Conservation (phyloP, 1,140 invertebrate genomes). For the Venturia canescens region DNA sequence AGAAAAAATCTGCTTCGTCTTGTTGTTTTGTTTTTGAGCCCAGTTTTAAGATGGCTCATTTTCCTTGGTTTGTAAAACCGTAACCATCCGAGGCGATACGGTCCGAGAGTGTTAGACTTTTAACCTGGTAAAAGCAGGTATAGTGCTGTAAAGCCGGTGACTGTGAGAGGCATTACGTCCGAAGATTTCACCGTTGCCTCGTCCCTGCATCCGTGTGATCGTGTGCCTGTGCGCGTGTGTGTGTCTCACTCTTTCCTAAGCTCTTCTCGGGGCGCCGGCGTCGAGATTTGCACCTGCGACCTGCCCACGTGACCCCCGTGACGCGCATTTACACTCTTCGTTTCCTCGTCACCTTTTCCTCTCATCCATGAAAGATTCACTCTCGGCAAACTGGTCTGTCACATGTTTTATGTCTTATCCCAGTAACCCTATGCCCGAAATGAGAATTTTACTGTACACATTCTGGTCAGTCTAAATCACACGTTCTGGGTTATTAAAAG, state of each 20-base stretch:
- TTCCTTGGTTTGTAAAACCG: neutral
- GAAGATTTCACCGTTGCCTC: neutral
- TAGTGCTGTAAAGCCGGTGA: neutral
- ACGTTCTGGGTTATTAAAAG: neutral
- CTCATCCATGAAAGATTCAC: conserved; percentile 7
- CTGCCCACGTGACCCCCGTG: conserved; percentile 16
- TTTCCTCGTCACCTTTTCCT: conserved; percentile 18
- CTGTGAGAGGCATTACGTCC: neutral
- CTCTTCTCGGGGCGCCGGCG: conserved; percentile 62
- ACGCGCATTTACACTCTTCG: neutral
- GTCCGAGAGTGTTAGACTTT: neutral
- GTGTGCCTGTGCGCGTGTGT: conserved; percentile 11
- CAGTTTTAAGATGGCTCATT: too few species aligned
- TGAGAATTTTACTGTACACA: neutral
- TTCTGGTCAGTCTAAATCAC: neutral
- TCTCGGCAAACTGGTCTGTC: neutral
- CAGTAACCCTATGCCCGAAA: neutral
- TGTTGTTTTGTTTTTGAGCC: too few species aligned
- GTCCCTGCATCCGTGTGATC: neutral
- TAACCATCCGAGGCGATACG: neutral
- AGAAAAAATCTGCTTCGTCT: too few species aligned
- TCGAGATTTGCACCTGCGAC: conserved; percentile 51
- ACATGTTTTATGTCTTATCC: neutral
- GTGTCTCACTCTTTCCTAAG: conserved; percentile 10
- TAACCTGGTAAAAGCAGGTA: conserved; percentile 8